These are phyloP conservation scores for Cryptoprocta ferox DNA, from an alignment of 2,797 vertebrate species.

Conservation along the genomic window DNA sequence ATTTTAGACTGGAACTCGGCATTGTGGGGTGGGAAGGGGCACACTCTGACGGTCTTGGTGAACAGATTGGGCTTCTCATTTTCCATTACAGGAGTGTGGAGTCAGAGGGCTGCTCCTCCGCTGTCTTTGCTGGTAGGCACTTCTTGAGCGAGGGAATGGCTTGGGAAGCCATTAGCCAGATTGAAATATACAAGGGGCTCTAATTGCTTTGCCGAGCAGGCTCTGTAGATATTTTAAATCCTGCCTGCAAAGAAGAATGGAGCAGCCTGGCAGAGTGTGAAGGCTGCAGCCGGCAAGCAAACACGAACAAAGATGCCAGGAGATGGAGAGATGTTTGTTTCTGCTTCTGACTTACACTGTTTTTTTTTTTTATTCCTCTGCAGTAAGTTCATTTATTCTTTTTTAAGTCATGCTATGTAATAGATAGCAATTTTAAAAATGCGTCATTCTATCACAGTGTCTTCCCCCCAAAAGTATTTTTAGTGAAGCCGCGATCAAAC, in stretches of 20 bases:
- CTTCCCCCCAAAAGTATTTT: background rate
- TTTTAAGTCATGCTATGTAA: background rate
- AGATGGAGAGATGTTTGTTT: background rate
- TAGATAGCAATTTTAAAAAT: background rate
- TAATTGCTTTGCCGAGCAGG: conserved; percentile 30
- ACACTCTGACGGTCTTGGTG: conserved; percentile 17
- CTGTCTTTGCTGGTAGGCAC: background rate
- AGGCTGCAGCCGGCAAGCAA: background rate
- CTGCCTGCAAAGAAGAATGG: conserved; percentile 36
- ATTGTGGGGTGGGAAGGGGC: background rate
- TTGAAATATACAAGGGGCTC: conserved; percentile 49
- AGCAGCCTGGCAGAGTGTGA: background rate
- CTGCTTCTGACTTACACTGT: background rate
- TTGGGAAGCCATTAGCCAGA: conserved; percentile 60
- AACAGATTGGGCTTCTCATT: background rate
- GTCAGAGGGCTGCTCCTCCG: background rate
- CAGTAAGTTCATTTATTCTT: background rate
- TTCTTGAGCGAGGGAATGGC: background rate
- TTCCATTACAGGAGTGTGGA: background rate
- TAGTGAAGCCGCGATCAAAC: background rate
- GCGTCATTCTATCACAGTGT: background rate
- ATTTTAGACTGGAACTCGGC: conserved; percentile 43
- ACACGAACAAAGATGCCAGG: background rate
- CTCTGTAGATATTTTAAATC: conserved; percentile 41
- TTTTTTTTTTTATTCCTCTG: background rate